Base-by-base conservation (phyloP, 1,140 invertebrate genomes). In the Drosophila elegans region DNA sequence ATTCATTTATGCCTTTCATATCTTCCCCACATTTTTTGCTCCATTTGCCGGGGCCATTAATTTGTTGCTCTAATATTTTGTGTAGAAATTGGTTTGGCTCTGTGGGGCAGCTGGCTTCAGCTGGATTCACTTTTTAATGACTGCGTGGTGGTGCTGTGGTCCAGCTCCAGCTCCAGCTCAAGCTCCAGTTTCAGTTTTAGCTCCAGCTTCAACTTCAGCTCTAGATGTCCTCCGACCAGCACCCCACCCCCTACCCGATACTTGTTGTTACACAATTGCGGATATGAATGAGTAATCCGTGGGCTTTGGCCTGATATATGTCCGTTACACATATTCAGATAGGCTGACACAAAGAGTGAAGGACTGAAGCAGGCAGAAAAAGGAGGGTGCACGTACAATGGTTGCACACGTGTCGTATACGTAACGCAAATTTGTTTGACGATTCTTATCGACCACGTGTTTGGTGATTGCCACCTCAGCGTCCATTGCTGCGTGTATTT, bases 251-350 rank as follows among this genome's bases (percentile, higher is more conserved):
- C 12, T n/a, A 12, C 3, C 27, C 46, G 46, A n/a, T 29, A 27
- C 46, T 3, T 69, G 66, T 68, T 68, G 75, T 88, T 88, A 78
- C 84, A 89, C 84, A 89, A 88, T 88, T 84, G 84, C 84, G 84
- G 84, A 89, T 89, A 84, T 89, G 84, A 90, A 84, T 89, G 84
- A 89, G 80, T 89, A 89, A 89, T 89, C 85, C 84, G 84, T 89
- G 85, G 84, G 84, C 77, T 78, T 89, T 84, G 77, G 84, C 77
- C 81, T 89, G 84, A 89, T 89, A 89, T 88, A 89, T 90, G 84
- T 89, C 80, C 85, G 82, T 79, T 75, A 64, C 56, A 74, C 48
- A 69, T 80, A 68, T 53, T 42, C 77, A 63, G 67, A 71, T 71
- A 69, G 67, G 63, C 64, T 56, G 67, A 53, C 67, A 69, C 38